A percentile compares a stretch with the other conserved stretches of the same genome.
Evolutionary conservation across 2,888 invertebrate species (phyloP).

Genomic region (Tenthredo livida): DNA sequence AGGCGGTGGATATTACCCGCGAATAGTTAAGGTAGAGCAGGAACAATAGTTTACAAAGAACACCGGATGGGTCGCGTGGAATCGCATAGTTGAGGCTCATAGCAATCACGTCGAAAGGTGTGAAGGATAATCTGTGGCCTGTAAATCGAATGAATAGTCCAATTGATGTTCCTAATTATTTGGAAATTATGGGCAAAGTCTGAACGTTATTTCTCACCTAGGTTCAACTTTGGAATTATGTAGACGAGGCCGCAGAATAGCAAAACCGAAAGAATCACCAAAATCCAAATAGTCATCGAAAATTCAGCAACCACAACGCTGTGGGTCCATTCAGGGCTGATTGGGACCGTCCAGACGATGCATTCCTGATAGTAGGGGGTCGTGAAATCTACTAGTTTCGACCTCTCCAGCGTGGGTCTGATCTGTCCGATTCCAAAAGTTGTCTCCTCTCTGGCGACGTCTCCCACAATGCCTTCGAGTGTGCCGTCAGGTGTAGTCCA

Average conservation of each 20-base stretch:
- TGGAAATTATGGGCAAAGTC: no score
- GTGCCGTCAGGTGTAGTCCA: background rate
- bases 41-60: background rate
- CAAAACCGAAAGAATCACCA: background rate
- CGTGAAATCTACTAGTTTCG: background rate
- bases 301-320: background rate
- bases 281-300: background rate
- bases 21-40: background rate
- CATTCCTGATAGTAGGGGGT: background rate
- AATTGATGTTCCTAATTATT: background rate
- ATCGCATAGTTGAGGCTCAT: background rate
- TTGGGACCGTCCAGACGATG: conserved; percentile 23
- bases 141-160: background rate
- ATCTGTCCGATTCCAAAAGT: conserved; percentile 35
- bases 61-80: background rate
- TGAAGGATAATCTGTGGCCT: background rate
- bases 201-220: background rate
- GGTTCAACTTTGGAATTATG: background rate
- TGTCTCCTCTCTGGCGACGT: background rate
- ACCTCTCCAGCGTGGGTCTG: background rate
- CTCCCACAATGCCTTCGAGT: background rate
- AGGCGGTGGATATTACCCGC: conserved; percentile 13
- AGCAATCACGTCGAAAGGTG: background rate
- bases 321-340: background rate
- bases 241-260: background rate